phyloP scores from a whole-genome alignment of 2,113 vertebrate species.

The Acanthochromis polyacanthus region DNA sequence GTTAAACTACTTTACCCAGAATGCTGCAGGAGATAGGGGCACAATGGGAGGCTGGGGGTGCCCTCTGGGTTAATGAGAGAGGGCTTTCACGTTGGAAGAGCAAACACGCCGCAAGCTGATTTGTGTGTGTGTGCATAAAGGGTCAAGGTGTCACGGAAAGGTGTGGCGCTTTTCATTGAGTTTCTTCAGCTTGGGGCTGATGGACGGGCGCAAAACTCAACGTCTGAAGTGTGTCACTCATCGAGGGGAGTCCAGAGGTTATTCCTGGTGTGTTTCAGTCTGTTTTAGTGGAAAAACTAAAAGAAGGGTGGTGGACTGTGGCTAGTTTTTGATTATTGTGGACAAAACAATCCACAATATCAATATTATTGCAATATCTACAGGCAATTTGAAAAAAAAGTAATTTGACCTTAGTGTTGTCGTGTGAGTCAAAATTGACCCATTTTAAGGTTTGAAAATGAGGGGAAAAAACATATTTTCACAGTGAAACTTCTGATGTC shows the following conservation, averaged over 20 bases:
- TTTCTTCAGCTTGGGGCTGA: slow-evolving; percentile 3
- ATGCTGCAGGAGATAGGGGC: slow-evolving; percentile 79
- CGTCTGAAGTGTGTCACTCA: slow-evolving; percentile 33
- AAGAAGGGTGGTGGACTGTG: neutral
- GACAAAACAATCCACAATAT: too few species aligned
- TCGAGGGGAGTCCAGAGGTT: neutral
- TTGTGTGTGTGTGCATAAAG: slow-evolving; percentile 34
- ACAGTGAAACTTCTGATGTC: too few species aligned
- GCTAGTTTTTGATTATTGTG: too few species aligned
- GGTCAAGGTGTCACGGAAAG: slow-evolving; percentile 65
- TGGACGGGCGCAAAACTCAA: slow-evolving; percentile 13
- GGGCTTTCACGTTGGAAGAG: slow-evolving; percentile 73
- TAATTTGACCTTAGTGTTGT: too few species aligned
- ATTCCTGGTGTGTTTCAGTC: neutral
- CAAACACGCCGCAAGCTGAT: slow-evolving; percentile 69
- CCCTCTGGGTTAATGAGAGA: slow-evolving; percentile 81
- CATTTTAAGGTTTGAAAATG: too few species aligned
- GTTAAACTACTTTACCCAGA: slow-evolving; percentile 86
- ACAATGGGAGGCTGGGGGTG: slow-evolving; percentile 76
- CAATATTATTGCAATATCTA: too few species aligned
- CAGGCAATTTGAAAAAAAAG: too few species aligned
- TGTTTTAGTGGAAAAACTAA: slow-evolving; percentile 20
- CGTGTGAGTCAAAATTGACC: too few species aligned
- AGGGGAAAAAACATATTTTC: too few species aligned
- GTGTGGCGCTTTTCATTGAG: slow-evolving; percentile 41